Conservation (phyloP, 2,888 invertebrate species). For the Apodemia mormo region DNA sequence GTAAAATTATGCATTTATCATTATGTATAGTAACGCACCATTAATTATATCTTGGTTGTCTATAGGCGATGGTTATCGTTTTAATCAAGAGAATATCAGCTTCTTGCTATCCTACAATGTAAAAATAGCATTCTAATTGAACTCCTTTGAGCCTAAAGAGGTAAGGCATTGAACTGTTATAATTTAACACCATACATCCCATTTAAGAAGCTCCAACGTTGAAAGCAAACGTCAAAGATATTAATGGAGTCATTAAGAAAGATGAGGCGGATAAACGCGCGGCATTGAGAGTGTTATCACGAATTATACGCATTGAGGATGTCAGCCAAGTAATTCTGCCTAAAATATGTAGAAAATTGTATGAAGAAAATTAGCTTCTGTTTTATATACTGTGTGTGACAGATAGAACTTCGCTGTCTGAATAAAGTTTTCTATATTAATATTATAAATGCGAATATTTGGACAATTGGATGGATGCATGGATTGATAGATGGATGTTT, state of each 20-base stretch:
- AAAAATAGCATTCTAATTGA: background rate
- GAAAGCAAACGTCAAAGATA: slow-evolving; percentile 9
- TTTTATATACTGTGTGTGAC: background rate
- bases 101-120: background rate
- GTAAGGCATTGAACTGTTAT: background rate
- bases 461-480: no score
- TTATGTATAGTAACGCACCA: no score
- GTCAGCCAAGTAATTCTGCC: slow-evolving; percentile 11
- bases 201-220: background rate
- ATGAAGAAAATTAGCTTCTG: background rate
- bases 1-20: no score
- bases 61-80: no score
- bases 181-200: background rate
- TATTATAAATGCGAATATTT: no score
- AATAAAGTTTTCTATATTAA: background rate
- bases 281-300: slow-evolving; percentile 2
- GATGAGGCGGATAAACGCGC: background rate
- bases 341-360: slow-evolving; percentile 7
- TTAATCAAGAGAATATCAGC: no score
- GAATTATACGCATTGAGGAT: slow-evolving; percentile 8
- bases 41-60: no score
- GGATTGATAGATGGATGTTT: no score
- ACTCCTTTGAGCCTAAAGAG: background rate
- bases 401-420: background rate
- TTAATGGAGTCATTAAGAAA: slow-evolving; percentile 4